A percentile compares a stretch with the other conserved stretches of the same genome.
phyloP scores from a whole-genome alignment of 1,140 invertebrate species.

The Mercenaria mercenaria region DNA sequence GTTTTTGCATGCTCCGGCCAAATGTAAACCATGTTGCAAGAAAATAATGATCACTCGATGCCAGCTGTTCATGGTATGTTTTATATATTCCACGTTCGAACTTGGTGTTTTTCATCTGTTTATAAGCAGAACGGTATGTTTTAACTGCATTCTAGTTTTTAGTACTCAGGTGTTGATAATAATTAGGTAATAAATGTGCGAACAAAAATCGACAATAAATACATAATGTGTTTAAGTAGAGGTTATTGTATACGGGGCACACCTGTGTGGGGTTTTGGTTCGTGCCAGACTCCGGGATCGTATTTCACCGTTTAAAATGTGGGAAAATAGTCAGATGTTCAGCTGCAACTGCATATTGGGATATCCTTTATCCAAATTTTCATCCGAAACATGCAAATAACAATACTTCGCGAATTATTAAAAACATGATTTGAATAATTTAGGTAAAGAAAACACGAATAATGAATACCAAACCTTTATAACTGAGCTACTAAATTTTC shows the following conservation, averaged over 20 bases:
- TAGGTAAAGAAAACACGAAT: not conserved
- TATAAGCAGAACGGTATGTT: not conserved
- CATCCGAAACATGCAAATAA: not conserved
- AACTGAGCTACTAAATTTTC: too few species aligned
- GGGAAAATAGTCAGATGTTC: conserved; percentile 11
- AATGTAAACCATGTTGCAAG: not conserved
- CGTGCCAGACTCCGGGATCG: not conserved
- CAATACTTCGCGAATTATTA: not conserved
- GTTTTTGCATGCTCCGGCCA: conserved; percentile 5
- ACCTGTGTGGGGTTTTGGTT: conserved; percentile 4
- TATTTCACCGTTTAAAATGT: conserved; percentile 2
- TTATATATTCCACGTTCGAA: conserved; percentile 5
- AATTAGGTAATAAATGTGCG: conserved; percentile 40
- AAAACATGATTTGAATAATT: not conserved
- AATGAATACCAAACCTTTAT: too few species aligned
- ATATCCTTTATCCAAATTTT: too few species aligned
- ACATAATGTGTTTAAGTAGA: not conserved
- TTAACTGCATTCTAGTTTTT: not conserved
- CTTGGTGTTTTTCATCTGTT: conserved; percentile 14
- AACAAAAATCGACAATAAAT: conserved; percentile 43
- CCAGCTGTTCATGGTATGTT: not conserved
- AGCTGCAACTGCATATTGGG: too few species aligned
- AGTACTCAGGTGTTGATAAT: conserved; percentile 39
- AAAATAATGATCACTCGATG: not conserved
- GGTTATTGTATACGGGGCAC: conserved; percentile 14